Evolutionary conservation across 2,888 invertebrate genomes (phyloP), one percentile per base, ranked within the genome.

Genomic region (Pyrrhia umbra): DNA sequence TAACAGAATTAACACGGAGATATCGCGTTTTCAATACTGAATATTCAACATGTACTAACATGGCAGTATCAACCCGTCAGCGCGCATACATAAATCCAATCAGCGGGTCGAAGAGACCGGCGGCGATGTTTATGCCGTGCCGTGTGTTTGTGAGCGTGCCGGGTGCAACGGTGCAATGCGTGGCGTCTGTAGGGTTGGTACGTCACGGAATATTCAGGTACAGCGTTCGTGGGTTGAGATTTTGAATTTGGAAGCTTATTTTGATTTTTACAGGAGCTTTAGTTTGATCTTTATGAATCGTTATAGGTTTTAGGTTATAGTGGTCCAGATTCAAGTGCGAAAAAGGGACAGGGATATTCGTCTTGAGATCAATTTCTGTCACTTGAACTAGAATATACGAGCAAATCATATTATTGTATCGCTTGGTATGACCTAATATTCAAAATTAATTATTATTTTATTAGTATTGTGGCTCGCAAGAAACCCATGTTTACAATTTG

Each of bases 31-130:
- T 77, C 76, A 74, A 75, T 71, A 60, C 71, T 80, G 81, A 82
- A 81, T 82, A 82, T 81, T 80, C 78, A 80, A 75, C 65, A 68
- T 60, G 72, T 68, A 75, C 65, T 70, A 71, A 79, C 82, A 77
- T 56, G 79, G 56, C 63, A 37, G 60, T 63, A 70, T 61, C 79
- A 74, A 63, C 67, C 75, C 77, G 80, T 79, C 80, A 82, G 81
- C 77, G 80, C 85, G 86, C 88, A 86, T 85, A 86, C 87, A 88
- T 87, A 91, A 93, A 93, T 93, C 92, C 93, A 93, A 93, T 93
- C 93, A 93, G 87, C 84, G 86, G 85, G 85, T 82, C 86, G 88
- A 84, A 82, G 85, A 84, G 86, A 83, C 81, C 79, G 80, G 81
- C 80, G 79, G 76, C 85, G 85, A 86, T 90, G 90, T 86, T 88